Percentiles rank a stretch among this genome's conserved stretches.
phyloP scores from a whole-genome alignment of 2,113 vertebrate species.

The Oreotrochilus melanogaster region DNA sequence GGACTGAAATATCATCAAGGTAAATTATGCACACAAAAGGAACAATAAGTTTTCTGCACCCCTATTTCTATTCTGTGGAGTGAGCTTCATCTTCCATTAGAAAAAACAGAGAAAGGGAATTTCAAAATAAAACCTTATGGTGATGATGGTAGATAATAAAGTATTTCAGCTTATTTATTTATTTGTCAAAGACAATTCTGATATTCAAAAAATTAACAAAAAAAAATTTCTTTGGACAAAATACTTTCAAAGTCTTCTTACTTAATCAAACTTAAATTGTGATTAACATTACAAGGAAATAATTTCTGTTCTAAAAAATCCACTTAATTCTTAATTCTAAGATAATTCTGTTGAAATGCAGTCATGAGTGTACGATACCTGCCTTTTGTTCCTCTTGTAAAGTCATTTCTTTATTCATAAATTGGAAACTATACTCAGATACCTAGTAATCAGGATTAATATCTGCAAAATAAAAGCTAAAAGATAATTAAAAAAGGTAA shows the following conservation, averaged over 20 bases:
- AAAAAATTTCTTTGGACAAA: background rate
- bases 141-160: background rate
- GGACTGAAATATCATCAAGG: background rate
- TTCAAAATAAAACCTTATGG: background rate
- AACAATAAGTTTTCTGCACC: background rate
- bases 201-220: background rate
- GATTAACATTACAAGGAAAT: background rate
- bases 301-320: background rate
- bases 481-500: no score
- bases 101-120: background rate
- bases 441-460: background rate
- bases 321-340: background rate
- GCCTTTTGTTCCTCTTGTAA: background rate
- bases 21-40: background rate
- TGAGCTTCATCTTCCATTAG: background rate
- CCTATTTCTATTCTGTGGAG: accelerated
- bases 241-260: background rate
- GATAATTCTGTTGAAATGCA: background rate
- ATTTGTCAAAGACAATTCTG: background rate
- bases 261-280: background rate
- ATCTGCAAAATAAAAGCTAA: no score
- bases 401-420: accelerated
- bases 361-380: background rate
- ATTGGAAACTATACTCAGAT: background rate
- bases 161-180: background rate